Percentiles rank a stretch among this genome's conserved stretches.
Conservation (phyloP, 1,140 invertebrate species). For the Macrobrachium rosenbergii region DNA sequence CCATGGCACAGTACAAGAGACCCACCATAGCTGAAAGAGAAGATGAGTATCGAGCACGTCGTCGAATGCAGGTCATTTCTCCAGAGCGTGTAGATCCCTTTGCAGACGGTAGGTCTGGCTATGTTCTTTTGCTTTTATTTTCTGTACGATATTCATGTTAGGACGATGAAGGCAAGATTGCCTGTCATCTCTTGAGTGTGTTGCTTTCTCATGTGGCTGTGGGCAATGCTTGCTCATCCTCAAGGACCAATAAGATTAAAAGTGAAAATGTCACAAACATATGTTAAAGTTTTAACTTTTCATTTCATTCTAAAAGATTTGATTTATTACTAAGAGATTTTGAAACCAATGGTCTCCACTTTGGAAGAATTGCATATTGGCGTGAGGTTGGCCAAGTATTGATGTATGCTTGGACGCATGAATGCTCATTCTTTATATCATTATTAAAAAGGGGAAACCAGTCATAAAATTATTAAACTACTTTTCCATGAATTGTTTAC, state of each 20-base stretch:
- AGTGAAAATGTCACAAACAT: too few relatives aligned
- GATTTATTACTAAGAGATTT: neutral
- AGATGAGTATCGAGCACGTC: constrained; percentile 94
- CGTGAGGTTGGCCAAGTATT: constrained; percentile 27
- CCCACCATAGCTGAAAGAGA: constrained; percentile 95
- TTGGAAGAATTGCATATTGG: neutral
- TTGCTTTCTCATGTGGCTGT: constrained; percentile 60
- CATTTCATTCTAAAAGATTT: neutral
- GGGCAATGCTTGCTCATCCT: constrained; percentile 40
- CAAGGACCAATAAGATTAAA: neutral
- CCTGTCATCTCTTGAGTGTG: constrained; percentile 53
- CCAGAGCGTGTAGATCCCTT: constrained; percentile 97
- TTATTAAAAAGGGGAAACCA: constrained; percentile 6
- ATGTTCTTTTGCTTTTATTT: neutral
- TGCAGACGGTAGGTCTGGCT: constrained; percentile 87
- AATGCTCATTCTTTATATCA: constrained; percentile 47
- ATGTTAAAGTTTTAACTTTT: neutral
- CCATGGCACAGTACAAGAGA: constrained; percentile 91
- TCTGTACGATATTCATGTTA: constrained; percentile 30
- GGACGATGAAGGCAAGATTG: constrained; percentile 25
- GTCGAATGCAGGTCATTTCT: constrained; percentile 92
- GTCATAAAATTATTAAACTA: neutral
- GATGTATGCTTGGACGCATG: constrained; percentile 40
- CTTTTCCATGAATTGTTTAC: constrained; percentile 18
- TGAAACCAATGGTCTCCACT: neutral